Conservation (phyloP, 2,888 invertebrate species). For the Lissocephala sabroskyi region DNA sequence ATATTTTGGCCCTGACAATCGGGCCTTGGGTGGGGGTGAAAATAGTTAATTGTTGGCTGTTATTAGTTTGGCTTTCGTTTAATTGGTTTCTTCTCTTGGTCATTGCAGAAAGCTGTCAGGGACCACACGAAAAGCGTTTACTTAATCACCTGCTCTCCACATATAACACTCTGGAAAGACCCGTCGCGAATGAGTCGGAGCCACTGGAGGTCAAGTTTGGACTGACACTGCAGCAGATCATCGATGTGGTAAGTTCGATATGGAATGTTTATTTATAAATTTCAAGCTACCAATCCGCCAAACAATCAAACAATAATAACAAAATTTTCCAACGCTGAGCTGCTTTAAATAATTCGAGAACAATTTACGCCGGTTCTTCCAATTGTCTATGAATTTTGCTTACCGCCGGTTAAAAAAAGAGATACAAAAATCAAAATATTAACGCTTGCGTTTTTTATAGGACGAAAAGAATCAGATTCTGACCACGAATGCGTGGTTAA, state of each 20-base stretch:
- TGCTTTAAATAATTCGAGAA: conserved; percentile 14
- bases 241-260: conserved; percentile 88
- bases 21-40: too few relatives aligned
- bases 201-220: conserved; percentile 92
- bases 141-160: conserved; percentile 85
- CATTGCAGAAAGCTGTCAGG: conserved; percentile 87
- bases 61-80: too few relatives aligned
- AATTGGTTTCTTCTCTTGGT: too few relatives aligned
- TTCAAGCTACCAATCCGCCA: not conserved
- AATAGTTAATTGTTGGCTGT: too few relatives aligned
- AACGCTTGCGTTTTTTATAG: conserved; percentile 78
- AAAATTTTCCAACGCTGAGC: conserved; percentile 9
- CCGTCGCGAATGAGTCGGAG: conserved; percentile 93
- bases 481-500: conserved; percentile 98
- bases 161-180: conserved; percentile 92
- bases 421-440: conserved; percentile 27
- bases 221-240: conserved; percentile 92
- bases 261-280: not conserved
- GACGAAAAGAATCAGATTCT: conserved; percentile 99
- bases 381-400: too few relatives aligned
- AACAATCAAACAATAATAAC: conserved; percentile 12
- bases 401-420: too few relatives aligned
- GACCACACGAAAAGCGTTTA: conserved; percentile 90
- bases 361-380: not conserved
- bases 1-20: too few relatives aligned